Conservation (phyloP, 2,797 vertebrate species). For the Lacerta viridis region DNA sequence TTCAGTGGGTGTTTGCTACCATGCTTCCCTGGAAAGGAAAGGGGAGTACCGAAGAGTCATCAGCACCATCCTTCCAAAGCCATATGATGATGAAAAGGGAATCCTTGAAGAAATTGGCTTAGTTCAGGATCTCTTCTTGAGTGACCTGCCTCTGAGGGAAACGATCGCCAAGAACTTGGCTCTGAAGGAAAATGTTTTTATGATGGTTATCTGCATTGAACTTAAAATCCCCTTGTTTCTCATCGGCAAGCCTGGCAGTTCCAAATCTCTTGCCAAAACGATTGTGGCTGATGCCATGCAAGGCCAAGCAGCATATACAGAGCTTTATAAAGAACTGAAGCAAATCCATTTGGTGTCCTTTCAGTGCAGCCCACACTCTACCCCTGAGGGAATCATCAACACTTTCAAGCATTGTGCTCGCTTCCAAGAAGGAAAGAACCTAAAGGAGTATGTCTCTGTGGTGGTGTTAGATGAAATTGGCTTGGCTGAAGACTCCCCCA, state of each 20-base stretch:
- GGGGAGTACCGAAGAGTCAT: slow-evolving; percentile 83
- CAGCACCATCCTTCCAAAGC: slow-evolving; percentile 77
- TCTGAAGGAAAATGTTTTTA: slow-evolving; percentile 97
- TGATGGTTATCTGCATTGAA: slow-evolving; percentile 98
- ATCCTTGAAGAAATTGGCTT: slow-evolving; percentile 87
- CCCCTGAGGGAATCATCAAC: slow-evolving; percentile 95
- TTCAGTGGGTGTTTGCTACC: slow-evolving; percentile 93
- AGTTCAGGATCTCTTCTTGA: slow-evolving; percentile 92
- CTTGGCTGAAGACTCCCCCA: slow-evolving; percentile 95
- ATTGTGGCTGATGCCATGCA: slow-evolving; percentile 97
- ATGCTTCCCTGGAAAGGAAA: slow-evolving; percentile 91
- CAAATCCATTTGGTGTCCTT: slow-evolving; percentile 96
- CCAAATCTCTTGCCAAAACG: slow-evolving; percentile 97
- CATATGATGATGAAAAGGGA: slow-evolving; percentile 71
- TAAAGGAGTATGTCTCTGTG: slow-evolving; percentile 92
- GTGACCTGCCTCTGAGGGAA: slow-evolving; percentile 84
- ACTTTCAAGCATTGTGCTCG: slow-evolving; percentile 96
- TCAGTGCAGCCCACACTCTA: slow-evolving; percentile 98
- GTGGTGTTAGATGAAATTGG: slow-evolving; percentile 98
- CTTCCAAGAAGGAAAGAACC: slow-evolving; percentile 95
- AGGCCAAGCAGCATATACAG: slow-evolving; percentile 90
- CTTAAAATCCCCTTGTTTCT: slow-evolving; percentile 95
- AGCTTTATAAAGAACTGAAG: slow-evolving; percentile 91
- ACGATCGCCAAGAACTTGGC: slow-evolving; percentile 94
- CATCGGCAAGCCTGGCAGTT: slow-evolving; percentile 97